Evolutionary conservation across 2,888 invertebrate genomes (phyloP).

Genomic region (Andrena marginata): DNA sequence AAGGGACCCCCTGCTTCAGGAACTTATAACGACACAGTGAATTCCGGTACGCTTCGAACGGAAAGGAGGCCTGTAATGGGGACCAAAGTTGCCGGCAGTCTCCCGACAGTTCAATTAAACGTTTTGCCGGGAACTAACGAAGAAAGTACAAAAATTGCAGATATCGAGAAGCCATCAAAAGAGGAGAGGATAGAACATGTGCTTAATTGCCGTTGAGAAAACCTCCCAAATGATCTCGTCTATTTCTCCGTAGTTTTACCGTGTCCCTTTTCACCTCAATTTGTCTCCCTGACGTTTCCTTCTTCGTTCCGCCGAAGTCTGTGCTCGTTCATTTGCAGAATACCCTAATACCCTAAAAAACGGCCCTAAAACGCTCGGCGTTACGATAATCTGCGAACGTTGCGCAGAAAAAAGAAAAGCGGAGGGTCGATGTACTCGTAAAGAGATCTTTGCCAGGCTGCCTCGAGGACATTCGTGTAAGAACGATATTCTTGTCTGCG

Average conservation of each 20-base stretch:
- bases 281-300: conserved; percentile 53
- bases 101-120: not conserved
- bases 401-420: no score
- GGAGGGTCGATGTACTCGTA: not conserved
- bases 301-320: conserved; percentile 4
- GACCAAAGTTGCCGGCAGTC: not conserved
- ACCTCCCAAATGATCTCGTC: conserved; percentile 35
- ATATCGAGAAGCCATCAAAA: conserved; percentile 12
- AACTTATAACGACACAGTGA: conserved; percentile 1
- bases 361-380: not conserved
- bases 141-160: conserved; percentile 9
- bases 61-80: not conserved
- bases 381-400: conserved; percentile 13
- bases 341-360: conserved; percentile 19
- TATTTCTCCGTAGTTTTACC: conserved; percentile 14
- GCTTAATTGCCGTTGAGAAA: conserved; percentile 57
- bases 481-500: conserved; percentile 13
- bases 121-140: not conserved
- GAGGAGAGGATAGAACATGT: conserved; percentile 11
- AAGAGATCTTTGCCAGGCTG: conserved; percentile 1
- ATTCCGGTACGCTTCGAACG: not conserved
- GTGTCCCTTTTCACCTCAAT: conserved; percentile 31
- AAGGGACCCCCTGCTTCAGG: not conserved
- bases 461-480: not conserved
- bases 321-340: conserved; percentile 26